phyloP scores from a whole-genome alignment of 1,140 invertebrate species.

The Hyles vespertilio region DNA sequence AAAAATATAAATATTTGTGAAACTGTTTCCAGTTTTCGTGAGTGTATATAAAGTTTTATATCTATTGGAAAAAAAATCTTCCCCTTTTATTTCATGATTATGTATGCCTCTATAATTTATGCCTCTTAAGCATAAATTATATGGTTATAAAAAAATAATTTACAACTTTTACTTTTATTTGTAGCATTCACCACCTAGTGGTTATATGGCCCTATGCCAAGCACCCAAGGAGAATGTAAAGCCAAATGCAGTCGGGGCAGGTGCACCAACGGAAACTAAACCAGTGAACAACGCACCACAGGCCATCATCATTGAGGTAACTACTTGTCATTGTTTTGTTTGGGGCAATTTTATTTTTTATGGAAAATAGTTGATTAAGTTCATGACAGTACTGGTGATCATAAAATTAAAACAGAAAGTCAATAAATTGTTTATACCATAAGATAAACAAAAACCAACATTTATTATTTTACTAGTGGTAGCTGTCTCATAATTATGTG shows the following conservation, averaged over 20 bases:
- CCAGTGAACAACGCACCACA: conserved; percentile 91
- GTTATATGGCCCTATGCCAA: conserved; percentile 81
- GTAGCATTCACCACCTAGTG: conserved; percentile 84
- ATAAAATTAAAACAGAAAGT: no score
- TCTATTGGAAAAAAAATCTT: no score
- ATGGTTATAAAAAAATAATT: conserved; percentile 5
- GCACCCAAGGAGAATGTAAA: conserved; percentile 81
- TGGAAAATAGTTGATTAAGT: background rate
- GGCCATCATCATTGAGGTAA: conserved; percentile 95
- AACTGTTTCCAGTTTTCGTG: no score
- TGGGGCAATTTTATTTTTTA: background rate
- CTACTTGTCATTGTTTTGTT: background rate
- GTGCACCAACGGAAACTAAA: conserved; percentile 65
- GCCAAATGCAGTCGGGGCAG: conserved; percentile 76
- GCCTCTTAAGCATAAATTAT: conserved; percentile 6
- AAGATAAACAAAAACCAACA: no score
- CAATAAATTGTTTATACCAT: no score
- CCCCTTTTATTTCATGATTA: no score
- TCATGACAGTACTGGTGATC: background rate
- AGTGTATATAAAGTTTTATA: no score
- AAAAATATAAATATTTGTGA: no score
- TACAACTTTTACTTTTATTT: conserved; percentile 21
- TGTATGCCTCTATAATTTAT: no score
- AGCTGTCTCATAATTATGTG: no score
- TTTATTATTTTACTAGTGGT: no score